Percentiles rank a stretch among this genome's conserved stretches.
Conservation (phyloP, 92 coral and sea anemone genomes). For the Phenganax subtilis region DNA sequence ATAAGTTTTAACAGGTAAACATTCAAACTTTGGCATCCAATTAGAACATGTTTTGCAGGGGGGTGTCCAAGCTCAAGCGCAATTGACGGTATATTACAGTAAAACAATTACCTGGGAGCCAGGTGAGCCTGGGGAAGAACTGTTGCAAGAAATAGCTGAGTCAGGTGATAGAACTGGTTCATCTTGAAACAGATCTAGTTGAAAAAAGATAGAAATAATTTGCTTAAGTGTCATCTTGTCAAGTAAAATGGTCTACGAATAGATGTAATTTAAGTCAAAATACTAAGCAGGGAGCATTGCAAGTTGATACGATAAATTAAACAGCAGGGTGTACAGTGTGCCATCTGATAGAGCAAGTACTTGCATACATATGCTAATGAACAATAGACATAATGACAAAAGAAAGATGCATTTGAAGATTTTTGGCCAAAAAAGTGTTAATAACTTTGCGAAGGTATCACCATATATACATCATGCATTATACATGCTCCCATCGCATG, state of each 20-base stretch:
- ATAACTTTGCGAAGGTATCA: neutral
- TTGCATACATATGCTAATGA: too few relatives aligned
- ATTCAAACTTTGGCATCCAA: too few relatives aligned
- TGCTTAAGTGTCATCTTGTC: neutral
- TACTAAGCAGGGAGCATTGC: neutral
- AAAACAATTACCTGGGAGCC: slow-evolving; percentile 71
- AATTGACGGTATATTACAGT: too few relatives aligned
- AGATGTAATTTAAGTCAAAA: neutral
- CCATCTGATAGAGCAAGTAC: too few relatives aligned
- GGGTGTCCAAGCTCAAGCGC: neutral
- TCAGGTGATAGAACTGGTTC: slow-evolving; percentile 38
- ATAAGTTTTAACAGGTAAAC: too few relatives aligned
- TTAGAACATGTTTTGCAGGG: neutral
- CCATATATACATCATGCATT: neutral
- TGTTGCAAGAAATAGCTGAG: slow-evolving; percentile 50
- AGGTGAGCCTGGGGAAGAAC: slow-evolving; percentile 94
- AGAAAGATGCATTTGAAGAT: too few relatives aligned
- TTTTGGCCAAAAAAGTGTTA: neutral
- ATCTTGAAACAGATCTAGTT: slow-evolving; percentile 18
- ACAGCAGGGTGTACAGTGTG: too few relatives aligned
- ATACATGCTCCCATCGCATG: slow-evolving; percentile 3
- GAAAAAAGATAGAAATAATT: neutral
- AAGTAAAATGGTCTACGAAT: neutral
- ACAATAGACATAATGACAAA: too few relatives aligned
- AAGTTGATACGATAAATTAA: too few relatives aligned